Evolutionary conservation across 2,797 vertebrate genomes (phyloP), one percentile per base, ranked within the genome.

Genomic region (Acrocephalus scirpaceus): DNA sequence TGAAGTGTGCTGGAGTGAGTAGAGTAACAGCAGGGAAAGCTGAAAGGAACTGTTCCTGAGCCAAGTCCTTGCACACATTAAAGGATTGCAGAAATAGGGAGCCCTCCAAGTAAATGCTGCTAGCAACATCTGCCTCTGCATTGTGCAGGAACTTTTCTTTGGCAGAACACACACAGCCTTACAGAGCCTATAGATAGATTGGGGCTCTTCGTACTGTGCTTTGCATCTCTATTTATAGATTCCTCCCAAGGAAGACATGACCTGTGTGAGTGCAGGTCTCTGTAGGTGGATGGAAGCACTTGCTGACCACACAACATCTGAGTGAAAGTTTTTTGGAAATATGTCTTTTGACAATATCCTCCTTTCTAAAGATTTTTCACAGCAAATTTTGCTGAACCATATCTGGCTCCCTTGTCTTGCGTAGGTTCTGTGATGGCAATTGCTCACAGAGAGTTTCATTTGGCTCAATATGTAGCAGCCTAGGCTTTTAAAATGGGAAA

Each of bases 41-140:
- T 83, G 64, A 87, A 58, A 87, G 53, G 81, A 91, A 2, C 57
- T 64, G 26, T 79, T 90, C 27, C 72, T 26, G 53, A 83, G 87
- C 87, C 93, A 90, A 94, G 61, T 77, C 69, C 78, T 87, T 93
- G 72, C 87, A 78, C 80, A 58, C 47, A 30, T 69, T 67, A 79
- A 73, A 71, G 66, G 42, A 17, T 3, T 93, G 93, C 67, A 92
- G 87, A 86, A 83, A 71, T 57, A 93, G 50, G 78, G 91, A 93
- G 42, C 54, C 69, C 90, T 91, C 53, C 90, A 91, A 92, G 89
- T 45, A 67, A 82, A 56, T 69, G 81, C 75, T 96, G 87, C 78
- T 71, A 85, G 85, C 84, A 92, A 85, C 91, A 95, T 92, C 93
- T 95, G 95, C 82, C 90, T 80, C 72, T 93, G 84, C 48, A 36